Evolutionary conservation across 2,113 vertebrate species (phyloP).

Genomic region (Rhabdornis inornatus): DNA sequence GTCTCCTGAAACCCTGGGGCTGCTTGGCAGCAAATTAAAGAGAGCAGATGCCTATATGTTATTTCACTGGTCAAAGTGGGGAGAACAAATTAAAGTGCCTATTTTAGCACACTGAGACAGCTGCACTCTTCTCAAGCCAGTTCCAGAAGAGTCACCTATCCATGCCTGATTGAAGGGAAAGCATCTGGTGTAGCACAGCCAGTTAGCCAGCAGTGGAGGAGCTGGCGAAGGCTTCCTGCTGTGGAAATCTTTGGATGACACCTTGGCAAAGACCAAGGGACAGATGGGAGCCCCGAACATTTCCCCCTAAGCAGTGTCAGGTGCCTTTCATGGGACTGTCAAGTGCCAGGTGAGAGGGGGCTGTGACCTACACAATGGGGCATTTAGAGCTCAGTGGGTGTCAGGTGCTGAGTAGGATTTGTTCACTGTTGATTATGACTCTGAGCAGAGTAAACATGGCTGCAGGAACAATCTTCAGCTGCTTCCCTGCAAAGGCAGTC

Average conservation of each 20-base stretch:
- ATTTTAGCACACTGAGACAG: not conserved
- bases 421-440: not conserved
- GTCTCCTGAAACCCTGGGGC: not conserved
- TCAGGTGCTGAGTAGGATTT: not conserved
- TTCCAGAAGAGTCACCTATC: not conserved
- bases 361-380: not conserved
- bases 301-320: not conserved
- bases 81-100: constrained; percentile 19
- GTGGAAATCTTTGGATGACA: not conserved
- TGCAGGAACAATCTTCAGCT: not conserved
- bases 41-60: not conserved
- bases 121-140: constrained; percentile 2
- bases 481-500: not conserved
- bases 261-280: not conserved
- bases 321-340: not conserved
- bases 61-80: constrained; percentile 1
- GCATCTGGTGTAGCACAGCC: not conserved
- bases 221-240: not conserved
- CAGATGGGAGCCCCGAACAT: not conserved
- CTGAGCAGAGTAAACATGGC: not conserved
- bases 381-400: not conserved
- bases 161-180: not conserved
- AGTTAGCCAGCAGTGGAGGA: not conserved
- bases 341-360: not conserved
- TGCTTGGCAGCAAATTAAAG: not conserved